Evolutionary conservation across 2,888 invertebrate genomes (phyloP).

Genomic region (Abrostola triplasia): DNA sequence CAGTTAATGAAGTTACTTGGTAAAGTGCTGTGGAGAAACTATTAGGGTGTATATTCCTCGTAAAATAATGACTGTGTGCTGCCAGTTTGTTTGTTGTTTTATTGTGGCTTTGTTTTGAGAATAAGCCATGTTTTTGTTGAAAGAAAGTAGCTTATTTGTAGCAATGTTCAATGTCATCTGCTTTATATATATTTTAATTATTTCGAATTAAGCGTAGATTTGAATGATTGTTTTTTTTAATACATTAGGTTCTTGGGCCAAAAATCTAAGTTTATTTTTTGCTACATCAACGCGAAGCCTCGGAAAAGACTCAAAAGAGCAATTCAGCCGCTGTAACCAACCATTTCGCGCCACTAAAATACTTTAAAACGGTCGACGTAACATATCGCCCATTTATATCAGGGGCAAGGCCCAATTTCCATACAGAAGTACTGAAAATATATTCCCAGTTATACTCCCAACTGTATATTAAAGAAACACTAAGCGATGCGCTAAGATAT

Average conservation of each 20-base stretch:
- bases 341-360: conserved; percentile 27
- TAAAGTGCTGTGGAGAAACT: conserved; percentile 54
- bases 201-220: too few species aligned
- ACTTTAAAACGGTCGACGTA: conserved; percentile 45
- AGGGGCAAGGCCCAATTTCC: conserved; percentile 43
- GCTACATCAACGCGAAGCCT: conserved; percentile 5
- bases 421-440: conserved; percentile 54
- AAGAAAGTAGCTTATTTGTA: too few species aligned
- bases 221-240: neutral
- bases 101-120: neutral
- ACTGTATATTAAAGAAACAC: conserved; percentile 78
- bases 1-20: conserved; percentile 68
- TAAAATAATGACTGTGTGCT: conserved; percentile 27
- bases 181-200: too few species aligned
- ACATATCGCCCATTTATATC: conserved; percentile 53
- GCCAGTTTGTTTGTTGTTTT: neutral
- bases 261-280: neutral
- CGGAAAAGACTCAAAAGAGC: conserved; percentile 30
- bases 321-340: conserved; percentile 21
- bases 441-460: conserved; percentile 67
- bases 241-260: neutral
- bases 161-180: too few species aligned
- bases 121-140: too few species aligned
- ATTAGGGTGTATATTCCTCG: conserved; percentile 25
- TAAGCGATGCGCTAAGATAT: conserved; percentile 77